Evolutionary conservation across 2,113 vertebrate genomes (phyloP), one percentile per base, ranked within the genome.

Genomic region (Podiceps cristatus): DNA sequence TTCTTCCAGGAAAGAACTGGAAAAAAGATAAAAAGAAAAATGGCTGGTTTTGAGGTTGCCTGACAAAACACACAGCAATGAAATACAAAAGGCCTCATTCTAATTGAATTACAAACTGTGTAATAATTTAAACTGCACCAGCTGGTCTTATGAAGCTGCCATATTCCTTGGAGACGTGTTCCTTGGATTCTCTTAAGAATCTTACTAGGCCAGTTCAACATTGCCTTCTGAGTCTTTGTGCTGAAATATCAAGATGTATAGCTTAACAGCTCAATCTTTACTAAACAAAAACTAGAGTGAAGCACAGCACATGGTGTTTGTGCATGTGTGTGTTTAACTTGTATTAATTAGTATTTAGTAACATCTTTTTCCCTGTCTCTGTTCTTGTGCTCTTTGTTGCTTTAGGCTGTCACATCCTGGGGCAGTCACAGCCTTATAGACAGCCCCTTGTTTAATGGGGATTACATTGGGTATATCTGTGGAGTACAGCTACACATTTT

Each of bases 111-210:
- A 96, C 88, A 95, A 92, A 91, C 96, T 98, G 77, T 98, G 56
- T 98, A 98, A 98, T 97, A 96, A 87, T 96, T 98, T 97, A 98
- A 97, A 96, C 94, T 98, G 53, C 73, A 96, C 94, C 96, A 98
- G 94, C 97, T 98, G 97, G 76, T 94, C 84, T 97, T 96, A 79
- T 7, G 86, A 96, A 98, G 95, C 95, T 97, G 96, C 97, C 72
- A 86, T 96, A 97, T 97, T 98, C 97, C 94, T 96, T 95, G 69
- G 97, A 97, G 94, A 98, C 60, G 37, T 93, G 24, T 35, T 88
- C 67, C 66, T 96, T 91, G 73, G 69, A 72, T 87, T 97, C 52
- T 75, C 52, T 58, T 53, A 76, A 85, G 84, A 91, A 92, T 95
- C 83, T 84, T 94, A 47, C 84, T 88, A 55, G 90, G 80, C 84